Evolutionary conservation across 2,113 vertebrate genomes (phyloP).

Genomic region (Sisor rabdophorus): DNA sequence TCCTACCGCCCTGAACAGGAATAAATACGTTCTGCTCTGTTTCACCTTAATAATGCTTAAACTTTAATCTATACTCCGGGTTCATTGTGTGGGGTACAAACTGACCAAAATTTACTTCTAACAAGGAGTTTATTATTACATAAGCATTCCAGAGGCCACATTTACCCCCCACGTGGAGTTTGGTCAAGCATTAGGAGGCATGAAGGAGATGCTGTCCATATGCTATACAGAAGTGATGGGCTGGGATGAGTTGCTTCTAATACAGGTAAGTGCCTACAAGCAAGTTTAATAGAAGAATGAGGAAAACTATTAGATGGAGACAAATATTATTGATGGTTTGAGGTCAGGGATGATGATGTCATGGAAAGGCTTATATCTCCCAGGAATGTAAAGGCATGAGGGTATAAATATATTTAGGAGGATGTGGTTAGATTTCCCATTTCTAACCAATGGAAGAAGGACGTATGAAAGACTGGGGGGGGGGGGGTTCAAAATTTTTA

Average conservation of each 20-base stretch:
- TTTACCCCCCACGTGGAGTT: constrained; percentile 26
- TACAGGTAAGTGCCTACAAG: background rate
- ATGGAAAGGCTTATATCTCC: constrained; percentile 47
- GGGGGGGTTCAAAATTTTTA: constrained; percentile 25
- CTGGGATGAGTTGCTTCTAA: constrained; percentile 8
- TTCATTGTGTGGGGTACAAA: constrained; percentile 16
- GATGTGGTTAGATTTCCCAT: constrained; percentile 33
- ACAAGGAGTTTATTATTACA: constrained; percentile 35
- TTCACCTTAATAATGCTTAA: constrained; percentile 51
- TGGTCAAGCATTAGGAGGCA: constrained; percentile 3
- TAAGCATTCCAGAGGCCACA: constrained; percentile 20
- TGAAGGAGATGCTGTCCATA: background rate
- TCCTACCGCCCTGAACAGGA: constrained; percentile 45
- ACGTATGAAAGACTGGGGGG: constrained; percentile 2
- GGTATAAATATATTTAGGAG: constrained; percentile 28
- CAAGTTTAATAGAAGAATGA: background rate
- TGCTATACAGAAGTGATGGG: background rate
- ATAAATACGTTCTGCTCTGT: constrained; percentile 58
- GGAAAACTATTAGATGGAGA: constrained; percentile 16
- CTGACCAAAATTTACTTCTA: constrained; percentile 37
- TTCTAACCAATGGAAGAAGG: constrained; percentile 10
- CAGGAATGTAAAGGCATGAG: constrained; percentile 41
- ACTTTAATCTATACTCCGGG: constrained; percentile 38
- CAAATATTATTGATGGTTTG: constrained; percentile 29
- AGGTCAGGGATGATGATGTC: constrained; percentile 44